phyloP scores from a whole-genome alignment of 2,888 invertebrate species.

The Eueremaeus valkanovi region DNA sequence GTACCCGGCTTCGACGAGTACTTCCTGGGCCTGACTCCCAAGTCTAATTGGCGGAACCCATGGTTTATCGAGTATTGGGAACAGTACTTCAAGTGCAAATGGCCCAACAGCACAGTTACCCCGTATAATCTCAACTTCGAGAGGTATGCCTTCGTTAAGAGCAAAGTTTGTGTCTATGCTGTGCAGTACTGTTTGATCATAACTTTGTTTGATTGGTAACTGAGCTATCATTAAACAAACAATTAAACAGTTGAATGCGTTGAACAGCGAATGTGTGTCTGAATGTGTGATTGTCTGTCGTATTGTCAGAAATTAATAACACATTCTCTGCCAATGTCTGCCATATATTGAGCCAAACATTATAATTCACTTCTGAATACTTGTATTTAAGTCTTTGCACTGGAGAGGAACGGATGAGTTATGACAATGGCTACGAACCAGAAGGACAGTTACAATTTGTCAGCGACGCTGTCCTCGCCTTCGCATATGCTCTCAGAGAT shows the following conservation, averaged over 20 bases:
- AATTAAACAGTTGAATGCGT: no score
- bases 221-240: no score
- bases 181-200: no score
- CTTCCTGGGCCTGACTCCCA: constrained; percentile 74
- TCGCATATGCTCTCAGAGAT: constrained; percentile 75
- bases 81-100: constrained; percentile 76
- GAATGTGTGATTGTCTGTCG: no score
- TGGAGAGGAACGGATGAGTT: constrained; percentile 68
- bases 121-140: constrained; percentile 74
- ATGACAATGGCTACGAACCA: constrained; percentile 69
- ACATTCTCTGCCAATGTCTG: neutral
- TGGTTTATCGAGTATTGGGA: constrained; percentile 98
- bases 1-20: constrained; percentile 83
- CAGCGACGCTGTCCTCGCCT: constrained; percentile 91
- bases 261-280: no score
- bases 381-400: constrained; percentile 60
- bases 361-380: constrained; percentile 16
- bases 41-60: constrained; percentile 83
- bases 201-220: no score
- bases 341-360: neutral
- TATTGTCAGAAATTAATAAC: constrained; percentile 3
- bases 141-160: no score
- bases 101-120: constrained; percentile 69
- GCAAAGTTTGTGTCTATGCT: no score
- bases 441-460: constrained; percentile 94